phyloP scores from a whole-genome alignment of 2,888 invertebrate genomes.

The Lordiphosa fenestrarum region DNA sequence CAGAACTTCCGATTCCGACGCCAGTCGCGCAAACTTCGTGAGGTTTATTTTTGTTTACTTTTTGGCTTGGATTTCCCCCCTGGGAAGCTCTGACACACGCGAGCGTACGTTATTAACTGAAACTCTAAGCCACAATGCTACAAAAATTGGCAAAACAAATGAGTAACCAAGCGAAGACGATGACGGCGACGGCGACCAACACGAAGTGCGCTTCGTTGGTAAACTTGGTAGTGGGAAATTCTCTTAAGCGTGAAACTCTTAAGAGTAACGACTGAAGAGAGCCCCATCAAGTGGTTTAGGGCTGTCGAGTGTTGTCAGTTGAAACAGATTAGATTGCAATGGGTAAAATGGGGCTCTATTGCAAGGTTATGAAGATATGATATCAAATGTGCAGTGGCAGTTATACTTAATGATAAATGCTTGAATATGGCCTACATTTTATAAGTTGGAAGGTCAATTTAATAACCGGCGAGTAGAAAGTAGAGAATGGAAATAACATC shows the following conservation, averaged over 20 bases:
- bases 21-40: slow-evolving; percentile 16
- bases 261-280: slow-evolving; percentile 1
- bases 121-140: slow-evolving; percentile 45
- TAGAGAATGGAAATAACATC: too few relatives aligned
- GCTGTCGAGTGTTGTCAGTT: slow-evolving; percentile 12
- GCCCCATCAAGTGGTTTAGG: slow-evolving; percentile 8
- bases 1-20: slow-evolving; percentile 59
- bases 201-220: slow-evolving; percentile 7
- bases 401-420: background rate
- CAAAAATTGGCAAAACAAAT: slow-evolving; percentile 73
- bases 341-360: slow-evolving; percentile 15
- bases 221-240: slow-evolving; percentile 59
- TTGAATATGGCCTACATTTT: too few relatives aligned
- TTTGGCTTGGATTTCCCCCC: slow-evolving; percentile 30
- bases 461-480: too few relatives aligned
- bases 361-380: slow-evolving; percentile 38
- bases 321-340: slow-evolving; percentile 16
- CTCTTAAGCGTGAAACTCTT: slow-evolving; percentile 5
- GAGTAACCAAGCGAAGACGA: slow-evolving; percentile 66
- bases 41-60: slow-evolving; percentile 29
- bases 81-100: slow-evolving; percentile 60
- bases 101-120: slow-evolving; percentile 70
- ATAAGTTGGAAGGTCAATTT: too few relatives aligned
- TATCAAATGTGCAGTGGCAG: slow-evolving; percentile 12
- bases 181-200: slow-evolving; percentile 14